A percentile compares a stretch with the other conserved stretches of the same genome.
Evolutionary conservation across 2,113 vertebrate genomes (phyloP).

Genomic region (Apodemus sylvaticus): DNA sequence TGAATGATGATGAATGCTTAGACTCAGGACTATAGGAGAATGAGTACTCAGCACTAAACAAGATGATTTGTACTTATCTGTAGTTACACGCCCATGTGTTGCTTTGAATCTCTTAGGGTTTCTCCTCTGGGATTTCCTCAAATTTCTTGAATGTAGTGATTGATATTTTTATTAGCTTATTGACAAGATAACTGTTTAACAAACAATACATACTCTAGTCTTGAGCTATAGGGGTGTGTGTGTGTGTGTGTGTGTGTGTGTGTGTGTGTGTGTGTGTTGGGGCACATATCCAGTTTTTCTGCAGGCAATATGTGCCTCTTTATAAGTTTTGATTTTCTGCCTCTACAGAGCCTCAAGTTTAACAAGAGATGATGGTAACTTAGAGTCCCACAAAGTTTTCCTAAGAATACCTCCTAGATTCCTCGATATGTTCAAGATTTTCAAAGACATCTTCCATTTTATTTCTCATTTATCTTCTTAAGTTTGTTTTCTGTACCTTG

Average conservation of each 20-base stretch:
- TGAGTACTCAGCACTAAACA: background rate
- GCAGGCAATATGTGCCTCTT: background rate
- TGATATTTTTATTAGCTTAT: background rate
- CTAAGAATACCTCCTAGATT: background rate
- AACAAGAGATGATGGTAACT: background rate
- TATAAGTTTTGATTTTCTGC: background rate
- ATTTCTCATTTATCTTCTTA: background rate
- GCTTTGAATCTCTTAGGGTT: background rate
- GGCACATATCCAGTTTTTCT: background rate
- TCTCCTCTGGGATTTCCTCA: background rate
- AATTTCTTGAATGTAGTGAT: background rate
- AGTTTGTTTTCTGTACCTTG: background rate
- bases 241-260: background rate
- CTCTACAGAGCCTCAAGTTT: background rate
- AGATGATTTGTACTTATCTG: constrained; percentile 5
- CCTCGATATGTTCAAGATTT: background rate
- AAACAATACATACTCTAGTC: background rate
- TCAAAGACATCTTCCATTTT: background rate
- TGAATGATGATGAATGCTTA: background rate
- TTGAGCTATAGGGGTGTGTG: background rate
- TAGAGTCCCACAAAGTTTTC: background rate
- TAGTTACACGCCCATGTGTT: background rate
- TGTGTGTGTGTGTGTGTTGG: background rate
- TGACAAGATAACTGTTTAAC: background rate
- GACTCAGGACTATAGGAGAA: background rate